Evolutionary conservation across 2,113 vertebrate genomes (phyloP).

Genomic region (Alces alces): DNA sequence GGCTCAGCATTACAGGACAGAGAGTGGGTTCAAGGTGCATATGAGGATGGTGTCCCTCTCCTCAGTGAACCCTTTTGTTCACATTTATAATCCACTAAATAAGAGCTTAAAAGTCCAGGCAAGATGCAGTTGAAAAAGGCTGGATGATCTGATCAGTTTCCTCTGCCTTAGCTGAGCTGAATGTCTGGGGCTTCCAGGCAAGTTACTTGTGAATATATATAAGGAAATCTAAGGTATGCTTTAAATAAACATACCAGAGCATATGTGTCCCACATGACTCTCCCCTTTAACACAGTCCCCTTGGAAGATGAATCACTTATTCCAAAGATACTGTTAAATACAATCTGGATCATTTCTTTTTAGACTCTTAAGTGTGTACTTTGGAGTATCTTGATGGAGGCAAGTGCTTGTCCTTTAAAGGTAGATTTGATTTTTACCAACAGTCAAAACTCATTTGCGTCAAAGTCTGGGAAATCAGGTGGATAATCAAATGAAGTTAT

Average conservation of each 20-base stretch:
- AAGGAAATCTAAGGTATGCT: conserved; percentile 65
- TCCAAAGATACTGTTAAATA: conserved; percentile 55
- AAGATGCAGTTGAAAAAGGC: background rate
- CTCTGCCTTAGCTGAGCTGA: background rate
- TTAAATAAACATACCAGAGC: conserved; percentile 69
- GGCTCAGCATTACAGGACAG: background rate
- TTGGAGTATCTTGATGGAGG: conserved; percentile 24
- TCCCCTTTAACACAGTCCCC: conserved; percentile 59
- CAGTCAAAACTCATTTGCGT: conserved; percentile 55
- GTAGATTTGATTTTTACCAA: conserved; percentile 58
- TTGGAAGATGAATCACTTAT: conserved; percentile 55
- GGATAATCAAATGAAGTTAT: conserved; percentile 5
- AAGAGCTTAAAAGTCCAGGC: conserved; percentile 28
- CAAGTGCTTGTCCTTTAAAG: conserved; percentile 61
- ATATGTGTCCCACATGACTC: conserved; percentile 44
- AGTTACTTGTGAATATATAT: conserved; percentile 35
- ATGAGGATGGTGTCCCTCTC: background rate
- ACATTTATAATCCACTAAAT: conserved; percentile 5
- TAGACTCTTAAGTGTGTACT: conserved; percentile 36
- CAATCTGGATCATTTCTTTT: conserved; percentile 37
- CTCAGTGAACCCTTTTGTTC: background rate
- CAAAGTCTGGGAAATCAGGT: conserved; percentile 50
- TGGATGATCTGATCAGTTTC: background rate
- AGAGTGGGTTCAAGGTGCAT: background rate
- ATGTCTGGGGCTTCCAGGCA: background rate